These are phyloP conservation scores for Pipistrellus pipistrellus DNA, from an alignment of 2,797 vertebrate species.

Conservation along the genomic window DNA sequence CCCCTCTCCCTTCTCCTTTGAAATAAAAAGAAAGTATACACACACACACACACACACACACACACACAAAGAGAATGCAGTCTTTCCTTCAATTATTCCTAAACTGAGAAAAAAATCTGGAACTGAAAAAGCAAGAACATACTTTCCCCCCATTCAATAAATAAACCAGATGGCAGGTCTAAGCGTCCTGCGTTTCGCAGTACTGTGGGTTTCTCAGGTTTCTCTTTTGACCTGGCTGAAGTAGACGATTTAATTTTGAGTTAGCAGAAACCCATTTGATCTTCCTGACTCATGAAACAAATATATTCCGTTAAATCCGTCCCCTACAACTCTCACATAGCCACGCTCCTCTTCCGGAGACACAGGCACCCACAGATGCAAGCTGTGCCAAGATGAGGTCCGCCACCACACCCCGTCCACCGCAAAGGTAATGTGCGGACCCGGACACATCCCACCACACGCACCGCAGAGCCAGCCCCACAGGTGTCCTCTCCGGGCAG, in stretches of 20 bases:
- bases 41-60: no score
- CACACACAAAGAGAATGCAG: background rate
- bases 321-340: background rate
- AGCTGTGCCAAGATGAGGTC: background rate
- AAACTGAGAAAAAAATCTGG: background rate
- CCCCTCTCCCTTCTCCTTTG: no score
- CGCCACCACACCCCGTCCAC: background rate
- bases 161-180: background rate
- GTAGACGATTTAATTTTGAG: background rate
- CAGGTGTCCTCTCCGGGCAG: background rate
- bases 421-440: no score
- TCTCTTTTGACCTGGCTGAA: constrained; percentile 22
- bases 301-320: background rate
- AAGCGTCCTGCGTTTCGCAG: background rate
- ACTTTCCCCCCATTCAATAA: background rate
- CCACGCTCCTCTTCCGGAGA: background rate
- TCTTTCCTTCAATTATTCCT: constrained; percentile 20
- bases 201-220: background rate
- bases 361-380: rapidly evolving
- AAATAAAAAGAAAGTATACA: no score
- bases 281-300: background rate
- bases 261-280: constrained; percentile 30
- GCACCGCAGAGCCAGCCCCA: background rate
- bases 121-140: background rate
- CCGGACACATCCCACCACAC: background rate